Evolutionary conservation across 2,797 vertebrate genomes (phyloP), one percentile per base, ranked within the genome.

Genomic region (Tenualosa ilisha): DNA sequence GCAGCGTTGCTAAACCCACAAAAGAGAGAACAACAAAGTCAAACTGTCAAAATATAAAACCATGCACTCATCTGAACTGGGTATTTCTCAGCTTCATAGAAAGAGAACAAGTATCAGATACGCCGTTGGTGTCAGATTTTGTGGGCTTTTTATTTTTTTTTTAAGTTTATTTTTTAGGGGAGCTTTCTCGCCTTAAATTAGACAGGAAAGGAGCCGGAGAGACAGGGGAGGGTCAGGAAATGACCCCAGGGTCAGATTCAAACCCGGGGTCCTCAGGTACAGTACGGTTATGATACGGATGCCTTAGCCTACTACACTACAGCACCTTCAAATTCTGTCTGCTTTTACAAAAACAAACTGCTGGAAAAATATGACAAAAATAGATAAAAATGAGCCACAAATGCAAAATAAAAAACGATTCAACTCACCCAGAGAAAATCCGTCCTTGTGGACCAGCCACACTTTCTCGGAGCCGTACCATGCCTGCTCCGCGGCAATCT

Each of bases 391-490:
- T 9, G 40, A 82, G n/a, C 20, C 11, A 8, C 56, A 1, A 17
- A 79, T 6, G 17, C 15, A 3, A 7, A 46, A 46, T 7, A 46
- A 4, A 4, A 46, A 46, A 46, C 46, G 46, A 31, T 31, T 31
- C 3, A 3, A 46, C 97, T 96, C 91, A 99, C 98, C 98, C 89
- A 98, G 92, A 53, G 98, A 98, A 93, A 99, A 99, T 85, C 98
- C 98, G 84, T 99, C 96, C 89, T 96, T 97, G 94, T 99, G 98
- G 92, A 98, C 95, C 86, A 99, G 96, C 98, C 98, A 99, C 92
- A 98, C 97, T 86, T 98, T 99, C 91, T 99, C 98, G 0, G 98
- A 97, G 92, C 97, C 97, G 1, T 97, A 97, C 98, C 98, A 99
- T 88, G 96, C 96, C 92, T 99, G 97, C 91, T 99, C 98, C 0